Evolutionary conservation across 2,113 vertebrate genomes (phyloP).

Genomic region (Formicarius rufipectus): DNA sequence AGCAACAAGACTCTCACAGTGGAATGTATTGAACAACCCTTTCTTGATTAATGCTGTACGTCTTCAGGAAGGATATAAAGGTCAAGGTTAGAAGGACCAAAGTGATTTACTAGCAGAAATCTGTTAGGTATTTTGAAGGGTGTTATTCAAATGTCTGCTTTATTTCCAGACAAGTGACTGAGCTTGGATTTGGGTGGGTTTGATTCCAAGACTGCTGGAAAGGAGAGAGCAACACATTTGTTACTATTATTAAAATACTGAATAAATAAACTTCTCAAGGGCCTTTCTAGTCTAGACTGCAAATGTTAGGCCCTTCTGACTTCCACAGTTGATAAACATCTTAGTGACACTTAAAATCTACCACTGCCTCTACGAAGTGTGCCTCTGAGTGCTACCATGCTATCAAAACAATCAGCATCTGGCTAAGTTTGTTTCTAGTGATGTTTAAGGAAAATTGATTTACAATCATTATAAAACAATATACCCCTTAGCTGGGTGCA

Average conservation of each 20-base stretch:
- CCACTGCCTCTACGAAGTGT: background rate
- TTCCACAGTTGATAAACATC: background rate
- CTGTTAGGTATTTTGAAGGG: slow-evolving; percentile 48
- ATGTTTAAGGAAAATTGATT: slow-evolving; percentile 29
- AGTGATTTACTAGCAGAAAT: slow-evolving; percentile 57
- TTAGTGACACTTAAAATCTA: background rate
- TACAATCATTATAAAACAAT: slow-evolving; percentile 32
- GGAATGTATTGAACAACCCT: slow-evolving; percentile 41
- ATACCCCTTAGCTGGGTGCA: background rate
- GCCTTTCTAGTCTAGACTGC: background rate
- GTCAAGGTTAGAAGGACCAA: slow-evolving; percentile 47
- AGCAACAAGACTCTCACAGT: slow-evolving; percentile 38
- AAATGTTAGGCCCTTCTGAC: background rate
- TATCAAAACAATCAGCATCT: slow-evolving; percentile 25
- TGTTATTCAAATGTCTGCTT: slow-evolving; percentile 55
- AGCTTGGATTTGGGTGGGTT: slow-evolving; percentile 33
- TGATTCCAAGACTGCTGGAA: slow-evolving; percentile 1
- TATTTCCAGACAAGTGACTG: slow-evolving; percentile 43
- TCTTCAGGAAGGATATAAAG: slow-evolving; percentile 58
- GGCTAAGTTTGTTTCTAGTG: background rate
- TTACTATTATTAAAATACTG: background rate
- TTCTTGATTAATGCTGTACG: slow-evolving; percentile 48
- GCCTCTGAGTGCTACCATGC: background rate
- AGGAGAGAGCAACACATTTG: background rate
- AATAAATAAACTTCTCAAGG: background rate